Evolutionary conservation across 2,797 vertebrate genomes (phyloP).

Genomic region (Hirundo rustica): DNA sequence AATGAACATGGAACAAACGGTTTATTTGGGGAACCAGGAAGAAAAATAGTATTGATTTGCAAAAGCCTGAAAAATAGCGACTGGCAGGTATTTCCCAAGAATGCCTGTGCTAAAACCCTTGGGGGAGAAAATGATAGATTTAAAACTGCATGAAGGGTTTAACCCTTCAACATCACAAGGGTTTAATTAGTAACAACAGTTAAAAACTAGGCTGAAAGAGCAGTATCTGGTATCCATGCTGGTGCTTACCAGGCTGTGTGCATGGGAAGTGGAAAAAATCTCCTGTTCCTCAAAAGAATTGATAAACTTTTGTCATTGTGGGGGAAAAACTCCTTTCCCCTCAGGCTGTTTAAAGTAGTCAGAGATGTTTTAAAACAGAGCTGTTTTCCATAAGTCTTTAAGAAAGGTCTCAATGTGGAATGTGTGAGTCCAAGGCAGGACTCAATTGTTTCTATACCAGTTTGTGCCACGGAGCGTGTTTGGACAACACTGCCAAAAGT

Average conservation of each 20-base stretch:
- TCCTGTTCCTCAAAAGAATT: neutral
- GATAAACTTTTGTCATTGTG: neutral
- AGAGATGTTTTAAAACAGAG: neutral
- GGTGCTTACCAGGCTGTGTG: neutral
- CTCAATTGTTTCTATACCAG: neutral
- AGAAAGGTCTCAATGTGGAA: neutral
- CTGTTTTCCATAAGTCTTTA: neutral
- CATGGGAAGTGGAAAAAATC: neutral
- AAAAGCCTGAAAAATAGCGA: neutral
- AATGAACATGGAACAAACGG: neutral
- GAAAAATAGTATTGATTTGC: neutral
- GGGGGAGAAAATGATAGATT: neutral
- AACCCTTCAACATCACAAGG: neutral
- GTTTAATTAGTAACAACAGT: neutral
- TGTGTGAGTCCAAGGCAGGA: fast-evolving
- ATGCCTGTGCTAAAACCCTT: neutral
- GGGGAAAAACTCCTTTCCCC: neutral
- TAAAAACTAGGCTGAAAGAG: neutral
- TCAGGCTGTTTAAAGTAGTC: neutral
- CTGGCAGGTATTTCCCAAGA: neutral
- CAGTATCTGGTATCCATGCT: neutral
- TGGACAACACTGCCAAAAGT: fast-evolving
- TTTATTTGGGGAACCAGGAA: neutral
- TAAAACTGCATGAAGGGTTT: neutral
- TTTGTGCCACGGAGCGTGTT: fast-evolving